Evolutionary conservation across 2,888 invertebrate species (phyloP), one percentile per base, ranked within the genome.

Genomic region (Oscheius sp.): DNA sequence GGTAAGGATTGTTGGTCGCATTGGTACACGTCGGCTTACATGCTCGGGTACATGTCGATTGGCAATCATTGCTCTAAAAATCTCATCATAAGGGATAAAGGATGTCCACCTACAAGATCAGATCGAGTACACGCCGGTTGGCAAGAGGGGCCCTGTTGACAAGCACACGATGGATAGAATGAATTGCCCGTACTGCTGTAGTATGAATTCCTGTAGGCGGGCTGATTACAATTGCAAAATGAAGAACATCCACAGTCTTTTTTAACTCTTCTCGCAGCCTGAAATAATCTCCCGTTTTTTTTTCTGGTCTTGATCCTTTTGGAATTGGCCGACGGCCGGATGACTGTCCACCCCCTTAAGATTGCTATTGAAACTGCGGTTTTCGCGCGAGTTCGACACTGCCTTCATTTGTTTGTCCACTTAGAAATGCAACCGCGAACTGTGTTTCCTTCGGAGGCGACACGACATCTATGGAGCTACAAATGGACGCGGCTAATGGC

Each of bases 141-240:
- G 56, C 80, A 80, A 27, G 76, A 46, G 5, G 78, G 80, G 13
- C 76, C 78, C 56, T 80, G 80, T 66, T 78, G 76, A 58, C 80
- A 80, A 3, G 73, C 56, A 52, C 80, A 80, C 16, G 74, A 59
- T 13, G 80, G 78, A 35, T 75, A 72, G 13, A 72, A 75, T 21
- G 59, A 71, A 49, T 72, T 43, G 45, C 12, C 27, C 9, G n/a
- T 41, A 25, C 23, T 55, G 29, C 18, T 29, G 56, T 69, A 69
- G 35, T 12, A 61, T 2, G 55, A 55, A 13, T 55, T 55, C 23
- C n/a, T 6, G 3, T 66, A 69, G 13, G 63, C 69, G 27, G 76
- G 80, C 64, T 76, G 80, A 21, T 79, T 76, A 59, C 80, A 80
- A 35, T 80, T 80, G 66, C 80, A 80, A 64, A 77, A 80, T 43